A percentile compares a stretch with the other conserved stretches of the same genome.
Evolutionary conservation across 2,888 invertebrate genomes (phyloP).

Genomic region (Platynereis dumerilii): DNA sequence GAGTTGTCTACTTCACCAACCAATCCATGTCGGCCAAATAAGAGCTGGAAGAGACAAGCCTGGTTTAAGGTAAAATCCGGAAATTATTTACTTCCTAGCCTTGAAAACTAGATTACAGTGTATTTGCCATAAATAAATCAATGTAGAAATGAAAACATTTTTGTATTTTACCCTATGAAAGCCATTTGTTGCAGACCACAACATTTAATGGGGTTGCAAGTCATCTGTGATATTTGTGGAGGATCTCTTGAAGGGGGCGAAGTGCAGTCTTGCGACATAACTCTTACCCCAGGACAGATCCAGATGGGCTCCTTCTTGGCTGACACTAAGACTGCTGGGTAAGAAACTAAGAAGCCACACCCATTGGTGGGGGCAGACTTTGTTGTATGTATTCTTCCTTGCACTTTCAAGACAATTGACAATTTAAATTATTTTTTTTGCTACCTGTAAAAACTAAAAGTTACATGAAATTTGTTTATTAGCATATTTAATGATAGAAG

Average conservation of each 20-base stretch:
- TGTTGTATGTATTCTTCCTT: background rate
- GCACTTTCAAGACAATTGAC: too few relatives aligned
- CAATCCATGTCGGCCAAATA: conserved; percentile 80
- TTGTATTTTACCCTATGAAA: too few relatives aligned
- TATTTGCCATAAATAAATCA: too few relatives aligned
- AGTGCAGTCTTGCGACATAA: conserved; percentile 78
- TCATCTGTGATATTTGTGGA: conserved; percentile 77
- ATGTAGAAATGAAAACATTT: too few relatives aligned
- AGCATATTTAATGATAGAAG: too few relatives aligned
- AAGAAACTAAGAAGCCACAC: conserved; percentile 32
- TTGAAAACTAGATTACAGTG: too few relatives aligned
- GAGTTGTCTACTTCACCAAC: conserved; percentile 76
- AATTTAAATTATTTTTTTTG: too few relatives aligned
- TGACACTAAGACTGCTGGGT: conserved; percentile 85
- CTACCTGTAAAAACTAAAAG: too few relatives aligned
- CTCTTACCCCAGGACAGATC: conserved; percentile 71
- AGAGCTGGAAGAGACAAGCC: conserved; percentile 81
- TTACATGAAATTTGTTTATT: too few relatives aligned
- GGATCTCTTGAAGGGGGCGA: conserved; percentile 75
- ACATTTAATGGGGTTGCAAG: conserved; percentile 71
- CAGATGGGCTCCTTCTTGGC: conserved; percentile 68
- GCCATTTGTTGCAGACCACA: conserved; percentile 62
- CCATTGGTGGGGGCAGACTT: background rate
- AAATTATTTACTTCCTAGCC: too few relatives aligned
- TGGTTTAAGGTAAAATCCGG: conserved; percentile 80